phyloP scores from a whole-genome alignment of 2,797 vertebrate species.

The Syngnathus acus region DNA sequence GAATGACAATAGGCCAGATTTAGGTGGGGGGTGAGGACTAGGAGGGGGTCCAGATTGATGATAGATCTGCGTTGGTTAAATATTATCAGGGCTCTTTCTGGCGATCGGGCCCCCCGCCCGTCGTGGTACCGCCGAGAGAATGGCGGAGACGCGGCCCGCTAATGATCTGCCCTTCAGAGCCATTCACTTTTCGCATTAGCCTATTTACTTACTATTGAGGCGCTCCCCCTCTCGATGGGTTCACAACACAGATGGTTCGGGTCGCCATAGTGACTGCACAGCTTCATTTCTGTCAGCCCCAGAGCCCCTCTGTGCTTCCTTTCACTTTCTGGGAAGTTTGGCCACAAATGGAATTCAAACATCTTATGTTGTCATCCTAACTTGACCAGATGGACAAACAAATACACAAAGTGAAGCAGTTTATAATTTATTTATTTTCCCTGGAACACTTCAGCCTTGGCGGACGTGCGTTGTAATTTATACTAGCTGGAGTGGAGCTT shows the following conservation, averaged over 20 bases:
- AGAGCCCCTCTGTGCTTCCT: background rate
- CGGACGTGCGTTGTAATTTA: background rate
- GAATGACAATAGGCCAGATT: slow-evolving; percentile 61
- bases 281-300: slow-evolving; percentile 22
- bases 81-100: slow-evolving; percentile 69
- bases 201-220: slow-evolving; percentile 56
- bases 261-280: slow-evolving; percentile 43
- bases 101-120: slow-evolving; percentile 36
- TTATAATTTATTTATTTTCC: background rate
- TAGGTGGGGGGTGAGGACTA: slow-evolving; percentile 49
- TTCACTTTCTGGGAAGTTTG: background rate
- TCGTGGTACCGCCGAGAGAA: slow-evolving; percentile 49
- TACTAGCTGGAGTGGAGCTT: background rate
- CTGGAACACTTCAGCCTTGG: background rate
- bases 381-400: background rate
- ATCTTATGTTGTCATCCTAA: background rate
- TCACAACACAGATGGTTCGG: slow-evolving; percentile 56
- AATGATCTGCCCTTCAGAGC: slow-evolving; percentile 62
- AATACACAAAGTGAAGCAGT: background rate
- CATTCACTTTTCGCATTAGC: slow-evolving; percentile 60
- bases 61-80: slow-evolving; percentile 71
- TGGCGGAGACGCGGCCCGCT: slow-evolving; percentile 49
- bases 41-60: slow-evolving; percentile 55
- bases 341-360: background rate
- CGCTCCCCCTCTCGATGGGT: slow-evolving; percentile 37